phyloP scores from a whole-genome alignment of 2,797 vertebrate species.

The Pseudomugil tenellus region DNA sequence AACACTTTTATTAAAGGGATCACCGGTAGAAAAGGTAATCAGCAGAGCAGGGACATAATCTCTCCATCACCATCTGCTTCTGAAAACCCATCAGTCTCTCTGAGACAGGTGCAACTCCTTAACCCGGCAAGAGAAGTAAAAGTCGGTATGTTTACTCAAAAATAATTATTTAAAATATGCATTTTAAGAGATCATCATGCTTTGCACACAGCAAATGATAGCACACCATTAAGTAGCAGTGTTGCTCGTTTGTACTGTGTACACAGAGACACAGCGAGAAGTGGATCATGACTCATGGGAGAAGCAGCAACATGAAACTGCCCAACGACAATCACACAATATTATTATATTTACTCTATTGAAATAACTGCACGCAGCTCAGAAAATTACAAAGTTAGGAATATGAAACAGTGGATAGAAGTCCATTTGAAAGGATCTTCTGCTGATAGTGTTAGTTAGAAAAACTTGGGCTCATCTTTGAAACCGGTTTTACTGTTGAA shows the following conservation, averaged over 20 bases:
- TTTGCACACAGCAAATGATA: conserved; percentile 53
- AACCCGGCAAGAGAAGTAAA: conserved; percentile 50
- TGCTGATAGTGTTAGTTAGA: conserved; percentile 44
- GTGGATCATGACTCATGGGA: conserved; percentile 26
- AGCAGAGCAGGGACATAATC: conserved; percentile 61
- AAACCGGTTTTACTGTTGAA: conserved; percentile 1
- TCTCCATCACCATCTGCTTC: conserved; percentile 41
- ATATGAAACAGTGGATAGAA: conserved; percentile 39
- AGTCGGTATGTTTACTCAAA: conserved; percentile 43
- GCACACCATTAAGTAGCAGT: conserved; percentile 51
- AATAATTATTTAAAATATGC: conserved; percentile 50
- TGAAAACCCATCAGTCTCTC: conserved; percentile 52
- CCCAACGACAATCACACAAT: conserved; percentile 31
- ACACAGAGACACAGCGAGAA: conserved; percentile 22
- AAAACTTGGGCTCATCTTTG: conserved; percentile 26
- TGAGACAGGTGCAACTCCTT: conserved; percentile 45
- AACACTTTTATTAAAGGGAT: conserved; percentile 85
- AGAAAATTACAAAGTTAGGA: conserved; percentile 34
- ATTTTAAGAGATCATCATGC: conserved; percentile 50
- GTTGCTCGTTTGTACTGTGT: conserved; percentile 41
- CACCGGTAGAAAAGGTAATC: conserved; percentile 75
- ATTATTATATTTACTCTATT: conserved; percentile 43
- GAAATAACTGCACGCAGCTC: conserved; percentile 46
- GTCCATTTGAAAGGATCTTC: conserved; percentile 28
- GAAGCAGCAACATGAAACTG: conserved; percentile 33